phyloP scores from a whole-genome alignment of 2,797 vertebrate species.

The Sylvilagus floridanus region DNA sequence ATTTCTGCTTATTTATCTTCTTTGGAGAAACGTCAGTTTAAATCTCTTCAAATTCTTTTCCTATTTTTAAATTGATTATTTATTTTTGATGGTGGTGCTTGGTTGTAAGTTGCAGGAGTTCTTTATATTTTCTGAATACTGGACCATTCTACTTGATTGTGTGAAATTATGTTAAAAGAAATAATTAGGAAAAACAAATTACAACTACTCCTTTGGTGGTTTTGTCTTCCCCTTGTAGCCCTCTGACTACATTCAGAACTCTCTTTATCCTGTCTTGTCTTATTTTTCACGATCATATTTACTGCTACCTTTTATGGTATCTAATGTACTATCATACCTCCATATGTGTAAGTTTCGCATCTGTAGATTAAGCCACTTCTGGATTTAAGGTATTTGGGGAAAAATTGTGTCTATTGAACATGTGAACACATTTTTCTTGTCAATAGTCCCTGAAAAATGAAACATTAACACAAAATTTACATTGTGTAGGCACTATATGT shows the following conservation, averaged over 20 bases:
- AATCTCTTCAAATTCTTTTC: neutral
- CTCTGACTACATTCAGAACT: neutral
- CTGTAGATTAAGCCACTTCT: neutral
- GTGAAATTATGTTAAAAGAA: constrained; percentile 55
- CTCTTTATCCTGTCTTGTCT: neutral
- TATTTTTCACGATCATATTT: neutral
- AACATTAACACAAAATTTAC: neutral
- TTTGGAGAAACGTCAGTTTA: neutral
- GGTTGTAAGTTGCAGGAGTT: neutral
- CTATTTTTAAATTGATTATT: constrained; percentile 3
- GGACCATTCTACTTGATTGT: neutral
- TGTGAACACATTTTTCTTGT: neutral
- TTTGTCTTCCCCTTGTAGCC: neutral
- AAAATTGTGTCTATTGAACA: neutral
- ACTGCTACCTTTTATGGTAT: neutral
- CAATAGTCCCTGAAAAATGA: neutral
- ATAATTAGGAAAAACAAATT: constrained; percentile 40
- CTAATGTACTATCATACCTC: neutral
- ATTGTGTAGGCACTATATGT: neutral
- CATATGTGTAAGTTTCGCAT: neutral
- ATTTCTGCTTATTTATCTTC: neutral
- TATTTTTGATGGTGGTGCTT: neutral
- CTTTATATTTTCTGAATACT: constrained; percentile 42
- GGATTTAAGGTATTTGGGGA: neutral
- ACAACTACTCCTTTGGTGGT: neutral